Base-by-base conservation (phyloP, 2,797 vertebrate species). In the Mormyrops boulengeri region DNA sequence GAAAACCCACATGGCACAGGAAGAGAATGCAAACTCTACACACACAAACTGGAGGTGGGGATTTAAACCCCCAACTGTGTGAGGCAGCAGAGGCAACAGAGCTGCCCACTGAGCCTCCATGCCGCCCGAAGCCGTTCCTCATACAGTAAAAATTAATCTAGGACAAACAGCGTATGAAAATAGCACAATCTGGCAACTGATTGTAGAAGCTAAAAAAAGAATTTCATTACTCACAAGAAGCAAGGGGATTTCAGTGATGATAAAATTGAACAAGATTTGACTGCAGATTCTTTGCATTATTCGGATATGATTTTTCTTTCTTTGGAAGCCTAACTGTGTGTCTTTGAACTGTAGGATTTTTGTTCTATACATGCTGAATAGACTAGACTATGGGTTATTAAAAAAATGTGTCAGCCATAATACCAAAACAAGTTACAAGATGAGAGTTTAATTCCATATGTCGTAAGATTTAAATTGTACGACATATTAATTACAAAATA, bases 231-330 rank as follows among this genome's bases (percentile, higher is more conserved):
- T 73, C 66, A 38, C 66, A 73, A 73, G 66, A 73, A 73, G 30
- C 12, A 4, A 30, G 66, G 34, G 66, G 66, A 73, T 73, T 73
- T 73, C 66, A 73, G 66, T 38, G 66, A 73, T 73, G 66, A 69
- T 69, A 69, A 69, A 69, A 69, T 69, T 69, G 66, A 34, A 73
- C 66, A 73, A 38, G 66, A 73, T 73, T 73, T 73, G 66, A 73
- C 66, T 73, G 11, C 14, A 73, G 12, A 73, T 73, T 73, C 66
- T 73, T 73, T 73, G 66, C 66, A 38, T 73, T 73, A 73, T 73
- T 73, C 14, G 12, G 66, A 73, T 73, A 17, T 73, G 66, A 73
- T 73, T 73, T 73, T 30, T 66, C 26, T 66, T 73, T 73, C 30
- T 38, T 38, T 38, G 66, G 30, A 34, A 34, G 12, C 4, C 30